phyloP scores from a whole-genome alignment of 2,888 invertebrate species.

The Rhingia campestris region DNA sequence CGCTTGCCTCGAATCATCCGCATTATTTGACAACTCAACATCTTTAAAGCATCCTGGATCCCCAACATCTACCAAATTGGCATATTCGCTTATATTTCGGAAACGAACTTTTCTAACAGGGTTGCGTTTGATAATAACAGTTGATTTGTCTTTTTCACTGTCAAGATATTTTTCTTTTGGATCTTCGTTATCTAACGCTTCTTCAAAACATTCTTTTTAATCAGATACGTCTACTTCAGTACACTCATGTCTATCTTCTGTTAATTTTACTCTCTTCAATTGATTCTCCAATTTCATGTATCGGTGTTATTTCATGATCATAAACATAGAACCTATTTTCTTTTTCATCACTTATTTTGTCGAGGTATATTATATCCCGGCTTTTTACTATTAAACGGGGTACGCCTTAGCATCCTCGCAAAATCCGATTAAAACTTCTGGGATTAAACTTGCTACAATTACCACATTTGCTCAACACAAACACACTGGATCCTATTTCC shows the following conservation, averaged over 20 bases:
- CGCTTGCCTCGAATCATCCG: slow-evolving; percentile 10
- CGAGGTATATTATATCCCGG: neutral
- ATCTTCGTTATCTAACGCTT: too few relatives aligned
- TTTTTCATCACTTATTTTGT: neutral
- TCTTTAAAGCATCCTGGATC: neutral
- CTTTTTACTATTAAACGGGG: neutral
- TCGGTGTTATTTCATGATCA: neutral
- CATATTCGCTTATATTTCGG: too few relatives aligned
- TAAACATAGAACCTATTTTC: neutral
- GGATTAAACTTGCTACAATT: neutral
- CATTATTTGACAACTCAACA: neutral
- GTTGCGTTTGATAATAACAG: too few relatives aligned
- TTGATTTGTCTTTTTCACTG: too few relatives aligned
- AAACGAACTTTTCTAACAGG: too few relatives aligned
- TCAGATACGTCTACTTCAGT: too few relatives aligned
- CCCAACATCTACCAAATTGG: neutral
- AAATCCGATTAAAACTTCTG: neutral
- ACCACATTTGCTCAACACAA: neutral
- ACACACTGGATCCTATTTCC: neutral
- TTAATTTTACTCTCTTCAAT: too few relatives aligned
- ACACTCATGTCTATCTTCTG: too few relatives aligned
- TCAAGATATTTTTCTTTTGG: too few relatives aligned
- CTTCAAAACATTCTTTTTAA: too few relatives aligned
- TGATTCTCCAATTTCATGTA: neutral
- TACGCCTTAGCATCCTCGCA: slow-evolving; percentile 1